Evolutionary conservation across 2,113 vertebrate genomes (phyloP), one percentile per base, ranked within the genome.

Genomic region (Pionites leucogaster): DNA sequence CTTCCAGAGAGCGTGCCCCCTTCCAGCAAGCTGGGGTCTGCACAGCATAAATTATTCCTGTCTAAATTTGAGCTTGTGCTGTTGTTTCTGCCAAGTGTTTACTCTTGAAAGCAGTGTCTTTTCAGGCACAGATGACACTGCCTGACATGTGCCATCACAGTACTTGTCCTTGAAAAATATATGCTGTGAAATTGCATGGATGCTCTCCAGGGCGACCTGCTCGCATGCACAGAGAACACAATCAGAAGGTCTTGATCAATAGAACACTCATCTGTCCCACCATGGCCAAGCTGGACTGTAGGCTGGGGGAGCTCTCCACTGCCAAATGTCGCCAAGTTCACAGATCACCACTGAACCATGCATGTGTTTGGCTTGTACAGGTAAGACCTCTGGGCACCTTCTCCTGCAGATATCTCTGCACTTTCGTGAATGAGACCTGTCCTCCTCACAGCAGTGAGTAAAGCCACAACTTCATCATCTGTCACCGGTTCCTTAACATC

Each of bases 1-100:
- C 37, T 86, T 95, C 64, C 76, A 93, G 89, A 90, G 75, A 92
- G 59, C 33, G 0, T 83, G 85, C 19, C 76, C 76, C 25, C 31
- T 68, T 90, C 59, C 69, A 95, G 74, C 88, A 49, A 84, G 71
- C 65, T 24, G 11, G 80, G 80, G 70, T 83, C 86, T 84, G 90
- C 77, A 65, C 65, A 57, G 70, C 76, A 75, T 91, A 88, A 96
- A 92, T 84, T 94, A 96, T 82, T 82, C 44, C 79, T 78, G 59
- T 89, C 92, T 95, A 65, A 85, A 92, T 96, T 85, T 93, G 71
- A 92, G 63, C 86, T 60, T 41, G 46, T 29, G 25, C 88, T 86
- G 91, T 52, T 86, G 63, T 37, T 76, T 63, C 85, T 91, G 83
- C 81, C 94, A 86, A 95, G 90, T 74, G 88, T 92, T 82, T 93